phyloP scores from a whole-genome alignment of 2,113 vertebrate species.

The Phocoena sinus region DNA sequence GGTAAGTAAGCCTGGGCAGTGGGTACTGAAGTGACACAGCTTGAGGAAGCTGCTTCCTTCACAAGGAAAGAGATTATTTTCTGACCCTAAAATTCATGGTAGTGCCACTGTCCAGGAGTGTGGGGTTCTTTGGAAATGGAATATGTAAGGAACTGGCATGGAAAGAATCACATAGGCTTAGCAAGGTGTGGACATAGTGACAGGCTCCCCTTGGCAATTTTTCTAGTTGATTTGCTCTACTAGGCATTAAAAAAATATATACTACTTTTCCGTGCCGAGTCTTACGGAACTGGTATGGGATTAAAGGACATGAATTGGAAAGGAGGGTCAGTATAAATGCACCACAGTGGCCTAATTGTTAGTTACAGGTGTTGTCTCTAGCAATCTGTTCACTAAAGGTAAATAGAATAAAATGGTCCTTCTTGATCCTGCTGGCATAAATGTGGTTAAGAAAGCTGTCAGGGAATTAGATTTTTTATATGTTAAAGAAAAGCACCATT shows the following conservation, averaged over 20 bases:
- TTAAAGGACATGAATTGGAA: not conserved
- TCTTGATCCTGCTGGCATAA: not conserved
- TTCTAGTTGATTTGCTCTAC: not conserved
- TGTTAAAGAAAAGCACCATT: not conserved
- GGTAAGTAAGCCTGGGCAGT: not conserved
- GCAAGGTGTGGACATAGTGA: not conserved
- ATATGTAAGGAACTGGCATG: not conserved
- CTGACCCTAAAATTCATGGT: not conserved
- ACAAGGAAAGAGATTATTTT: not conserved
- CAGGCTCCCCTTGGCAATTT: not conserved
- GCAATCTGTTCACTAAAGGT: not conserved
- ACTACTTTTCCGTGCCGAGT: not conserved
- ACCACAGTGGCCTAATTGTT: not conserved
- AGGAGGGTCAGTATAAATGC: not conserved
- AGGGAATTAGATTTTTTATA: not conserved
- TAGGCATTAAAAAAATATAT: not conserved
- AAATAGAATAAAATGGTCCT: not conserved
- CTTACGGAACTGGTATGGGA: not conserved
- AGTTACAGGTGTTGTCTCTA: not conserved
- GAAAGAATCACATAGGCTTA: not conserved
- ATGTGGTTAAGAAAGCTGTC: not conserved
- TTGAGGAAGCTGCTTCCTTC: slow-evolving; percentile 16
- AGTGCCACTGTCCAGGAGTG: not conserved
- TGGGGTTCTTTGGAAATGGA: slow-evolving; percentile 27
- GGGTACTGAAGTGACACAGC: not conserved